Conservation (phyloP, 2,888 invertebrate genomes). For the Sussaba pulchella region DNA sequence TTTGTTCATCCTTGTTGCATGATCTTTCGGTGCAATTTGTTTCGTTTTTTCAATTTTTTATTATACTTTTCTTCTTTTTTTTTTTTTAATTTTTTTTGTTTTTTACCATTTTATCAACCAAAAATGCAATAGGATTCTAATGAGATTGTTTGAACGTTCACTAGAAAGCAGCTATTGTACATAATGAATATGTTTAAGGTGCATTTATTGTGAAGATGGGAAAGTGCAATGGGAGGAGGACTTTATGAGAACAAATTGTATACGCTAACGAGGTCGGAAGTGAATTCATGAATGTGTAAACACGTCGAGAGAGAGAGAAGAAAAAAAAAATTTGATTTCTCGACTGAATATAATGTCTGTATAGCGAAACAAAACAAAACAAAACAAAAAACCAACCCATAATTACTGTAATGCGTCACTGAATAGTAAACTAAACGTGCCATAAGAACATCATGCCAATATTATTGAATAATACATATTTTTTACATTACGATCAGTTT, state of each 20-base stretch:
- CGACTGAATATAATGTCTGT: slow-evolving; percentile 76
- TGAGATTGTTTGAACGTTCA: slow-evolving; percentile 66
- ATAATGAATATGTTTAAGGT: slow-evolving; percentile 80
- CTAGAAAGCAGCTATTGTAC: slow-evolving; percentile 70
- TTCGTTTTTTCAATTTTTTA: slow-evolving; percentile 44
- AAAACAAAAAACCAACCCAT: slow-evolving; percentile 67
- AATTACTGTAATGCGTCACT: slow-evolving; percentile 76
- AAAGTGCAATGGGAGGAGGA: slow-evolving; percentile 82
- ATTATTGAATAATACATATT: slow-evolving; percentile 82
- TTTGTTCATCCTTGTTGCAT: slow-evolving; percentile 59
- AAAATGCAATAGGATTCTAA: slow-evolving; percentile 71
- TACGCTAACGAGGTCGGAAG: slow-evolving; percentile 64
- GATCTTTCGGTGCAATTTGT: slow-evolving; percentile 75
- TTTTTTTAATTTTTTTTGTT: slow-evolving; percentile 42
- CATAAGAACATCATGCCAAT: slow-evolving; percentile 84
- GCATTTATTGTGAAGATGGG: slow-evolving; percentile 83
- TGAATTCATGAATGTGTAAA: slow-evolving; percentile 65
- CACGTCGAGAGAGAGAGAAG: slow-evolving; percentile 50
- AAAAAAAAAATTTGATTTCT: slow-evolving; percentile 63
- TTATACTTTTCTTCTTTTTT: slow-evolving; percentile 71
- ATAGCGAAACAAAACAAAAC: slow-evolving; percentile 73
- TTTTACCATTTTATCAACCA: slow-evolving; percentile 71
- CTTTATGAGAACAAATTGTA: slow-evolving; percentile 67
- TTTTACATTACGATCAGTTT: slow-evolving; percentile 79
- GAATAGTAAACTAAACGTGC: slow-evolving; percentile 83